Percentiles rank a stretch among this genome's conserved stretches.
These are phyloP conservation scores for Micromussa lordhowensis DNA, from an alignment of 92 coral and sea anemone species.

Conservation along the genomic window DNA sequence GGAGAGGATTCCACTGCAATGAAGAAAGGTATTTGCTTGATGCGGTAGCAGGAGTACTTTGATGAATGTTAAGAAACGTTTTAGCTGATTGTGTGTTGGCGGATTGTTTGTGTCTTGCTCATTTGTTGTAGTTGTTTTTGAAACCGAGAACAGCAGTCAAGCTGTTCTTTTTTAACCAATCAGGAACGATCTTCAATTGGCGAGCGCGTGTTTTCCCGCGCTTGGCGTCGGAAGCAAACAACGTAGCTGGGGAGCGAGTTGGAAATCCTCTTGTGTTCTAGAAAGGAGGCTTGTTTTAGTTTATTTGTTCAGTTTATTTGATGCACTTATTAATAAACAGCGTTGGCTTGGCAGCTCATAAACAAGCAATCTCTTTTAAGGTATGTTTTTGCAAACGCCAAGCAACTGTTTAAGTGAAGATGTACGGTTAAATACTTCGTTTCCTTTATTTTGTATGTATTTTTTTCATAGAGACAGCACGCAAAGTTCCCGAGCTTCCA, in stretches of 20 bases:
- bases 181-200: neutral
- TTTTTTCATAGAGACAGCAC: conserved; percentile 39
- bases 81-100: no score
- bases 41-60: neutral
- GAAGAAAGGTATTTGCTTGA: conserved; percentile 16
- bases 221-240: neutral
- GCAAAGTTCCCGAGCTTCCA: conserved; percentile 51
- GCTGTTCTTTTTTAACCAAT: neutral
- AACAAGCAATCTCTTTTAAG: no score
- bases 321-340: no score
- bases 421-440: neutral
- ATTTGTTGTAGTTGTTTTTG: no score
- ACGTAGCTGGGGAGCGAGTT: neutral
- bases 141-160: no score
- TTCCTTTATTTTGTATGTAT: no score
- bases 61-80: neutral
- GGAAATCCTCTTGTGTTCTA: neutral
- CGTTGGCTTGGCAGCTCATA: no score
- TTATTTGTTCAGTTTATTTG: neutral
- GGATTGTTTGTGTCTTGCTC: no score
- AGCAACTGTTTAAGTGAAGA: neutral
- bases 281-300: neutral
- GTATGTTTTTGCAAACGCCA: neutral
- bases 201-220: neutral
- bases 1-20: neutral